Evolutionary conservation across 2,888 invertebrate species (phyloP), one percentile per base, ranked within the genome.

Genomic region (Dyspetes luteomarginatus): DNA sequence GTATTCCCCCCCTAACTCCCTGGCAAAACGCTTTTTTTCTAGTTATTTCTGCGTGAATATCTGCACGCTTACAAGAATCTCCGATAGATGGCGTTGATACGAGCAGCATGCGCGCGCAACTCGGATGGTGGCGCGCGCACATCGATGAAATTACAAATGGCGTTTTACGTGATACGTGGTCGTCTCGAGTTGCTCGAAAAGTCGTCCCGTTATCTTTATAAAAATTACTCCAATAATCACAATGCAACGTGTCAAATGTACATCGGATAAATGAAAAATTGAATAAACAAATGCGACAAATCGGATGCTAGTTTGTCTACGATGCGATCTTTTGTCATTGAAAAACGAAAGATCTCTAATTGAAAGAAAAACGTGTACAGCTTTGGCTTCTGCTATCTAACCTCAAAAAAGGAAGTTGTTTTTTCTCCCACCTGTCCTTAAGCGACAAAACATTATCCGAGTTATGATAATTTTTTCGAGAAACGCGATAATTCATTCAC

Each of bases 131-230:
- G 68, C 24, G 28, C 26, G 48, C 65, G 30, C 71, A 48, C 17
- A 55, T 65, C 52, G 45, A n/a, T 43, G 45, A 56, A 56, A 74
- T 78, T 73, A 74, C 64, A 78, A 78, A 78, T 78, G 78, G 73
- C 78, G 73, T 68, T 68, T 56, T 62, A 22, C 62, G 43, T 43
- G 56, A 56, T 56, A 56, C 78, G 74, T 74, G 78, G 68, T 43
- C 41, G 36, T 48, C 62, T 36, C 52, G 60, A 30, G 55, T 62
- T 72, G 58, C 43, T 43, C 24, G 60, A 28, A 15, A 52, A 68
- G 12, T 17, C 24, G 62, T 17, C 19, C 36, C 36, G 22, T 52
- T 26, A 26, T 73, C 64, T 43, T 9, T n/a, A 36, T 41, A 64
- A 64, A 30, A 36, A 43, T 73, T 30, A 43, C 26, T 52, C 30